These are phyloP conservation scores for Epizoanthus rinbou DNA, from an alignment of 92 coral and sea anemone genomes.

Conservation along the genomic window DNA sequence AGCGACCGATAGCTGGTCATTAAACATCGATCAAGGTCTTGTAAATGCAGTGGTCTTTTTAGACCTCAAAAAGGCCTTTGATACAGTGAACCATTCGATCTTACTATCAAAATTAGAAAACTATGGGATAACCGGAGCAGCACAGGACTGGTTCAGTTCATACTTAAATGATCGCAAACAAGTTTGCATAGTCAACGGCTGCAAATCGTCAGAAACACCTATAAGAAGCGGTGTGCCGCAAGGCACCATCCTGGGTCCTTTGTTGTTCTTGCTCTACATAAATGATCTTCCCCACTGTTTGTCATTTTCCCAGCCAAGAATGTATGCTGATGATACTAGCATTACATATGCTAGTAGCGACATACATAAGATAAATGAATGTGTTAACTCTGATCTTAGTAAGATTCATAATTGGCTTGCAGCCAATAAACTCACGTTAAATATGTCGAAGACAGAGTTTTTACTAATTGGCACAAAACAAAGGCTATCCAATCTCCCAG, in stretches of 20 bases:
- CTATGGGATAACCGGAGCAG: conserved; percentile 32
- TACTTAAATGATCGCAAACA: conserved; percentile 21
- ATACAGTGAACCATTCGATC: no score
- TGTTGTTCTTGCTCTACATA: conserved; percentile 24
- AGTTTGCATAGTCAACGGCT: conserved; percentile 6
- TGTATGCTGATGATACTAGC: no score
- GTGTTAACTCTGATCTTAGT: conserved; percentile 39
- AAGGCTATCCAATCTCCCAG: conserved; percentile 28
- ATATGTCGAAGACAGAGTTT: conserved; percentile 42
- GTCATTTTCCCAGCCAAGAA: conserved; percentile 39
- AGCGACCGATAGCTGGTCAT: no score
- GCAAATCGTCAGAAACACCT: not conserved
- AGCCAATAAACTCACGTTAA: conserved; percentile 46
- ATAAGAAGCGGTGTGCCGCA: conserved; percentile 11
- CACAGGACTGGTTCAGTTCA: conserved; percentile 24
- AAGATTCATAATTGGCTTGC: conserved; percentile 40
- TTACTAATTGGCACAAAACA: conserved; percentile 45
- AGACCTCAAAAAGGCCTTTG: no score
- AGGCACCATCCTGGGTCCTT: conserved; percentile 22
- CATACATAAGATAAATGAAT: conserved; percentile 41
- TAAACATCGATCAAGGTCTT: conserved; percentile 41
- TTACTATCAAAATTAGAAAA: conserved; percentile 45
- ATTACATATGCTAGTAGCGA: conserved; percentile 34
- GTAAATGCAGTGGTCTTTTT: conserved; percentile 52
- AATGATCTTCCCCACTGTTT: conserved; percentile 47